Conservation (phyloP, 2,797 vertebrate species). For the Hemitrygon akajei region DNA sequence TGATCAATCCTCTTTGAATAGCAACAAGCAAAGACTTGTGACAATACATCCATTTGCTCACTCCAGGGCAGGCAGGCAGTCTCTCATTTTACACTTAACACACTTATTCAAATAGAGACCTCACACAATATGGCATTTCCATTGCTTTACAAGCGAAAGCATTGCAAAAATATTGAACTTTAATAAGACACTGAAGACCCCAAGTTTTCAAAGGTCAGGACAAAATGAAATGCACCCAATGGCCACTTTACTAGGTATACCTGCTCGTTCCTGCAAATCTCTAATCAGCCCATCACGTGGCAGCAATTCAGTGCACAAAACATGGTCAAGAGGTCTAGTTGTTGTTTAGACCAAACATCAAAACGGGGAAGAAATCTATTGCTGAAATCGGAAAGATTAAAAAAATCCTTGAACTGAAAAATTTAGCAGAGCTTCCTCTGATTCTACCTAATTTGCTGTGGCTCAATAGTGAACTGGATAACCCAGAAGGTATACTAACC, state of each 20-base stretch:
- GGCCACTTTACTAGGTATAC: too few relatives aligned
- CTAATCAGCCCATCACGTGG: too few relatives aligned
- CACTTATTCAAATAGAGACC: not conserved
- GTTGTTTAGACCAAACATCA: too few relatives aligned
- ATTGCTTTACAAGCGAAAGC: not conserved
- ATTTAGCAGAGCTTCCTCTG: not conserved
- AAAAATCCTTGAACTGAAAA: not conserved
- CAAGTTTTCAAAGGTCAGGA: not conserved
- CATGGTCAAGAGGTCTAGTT: too few relatives aligned
- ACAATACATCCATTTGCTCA: not conserved
- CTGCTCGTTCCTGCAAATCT: too few relatives aligned
- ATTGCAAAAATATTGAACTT: too few relatives aligned
- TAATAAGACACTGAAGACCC: not conserved
- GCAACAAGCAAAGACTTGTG: not conserved
- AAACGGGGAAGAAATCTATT: not conserved
- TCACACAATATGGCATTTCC: not conserved
- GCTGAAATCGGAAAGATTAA: not conserved
- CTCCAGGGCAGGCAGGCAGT: not conserved
- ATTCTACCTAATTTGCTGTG: not conserved
- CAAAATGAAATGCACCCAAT: too few relatives aligned
- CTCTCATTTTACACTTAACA: not conserved
- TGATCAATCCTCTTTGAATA: not conserved
- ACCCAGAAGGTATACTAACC: too few relatives aligned
- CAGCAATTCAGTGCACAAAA: too few relatives aligned
- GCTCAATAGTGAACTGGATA: conserved; percentile 11